Evolutionary conservation across 2,113 vertebrate genomes (phyloP), one percentile per base, ranked within the genome.

Genomic region (Glaucomys volans): DNA sequence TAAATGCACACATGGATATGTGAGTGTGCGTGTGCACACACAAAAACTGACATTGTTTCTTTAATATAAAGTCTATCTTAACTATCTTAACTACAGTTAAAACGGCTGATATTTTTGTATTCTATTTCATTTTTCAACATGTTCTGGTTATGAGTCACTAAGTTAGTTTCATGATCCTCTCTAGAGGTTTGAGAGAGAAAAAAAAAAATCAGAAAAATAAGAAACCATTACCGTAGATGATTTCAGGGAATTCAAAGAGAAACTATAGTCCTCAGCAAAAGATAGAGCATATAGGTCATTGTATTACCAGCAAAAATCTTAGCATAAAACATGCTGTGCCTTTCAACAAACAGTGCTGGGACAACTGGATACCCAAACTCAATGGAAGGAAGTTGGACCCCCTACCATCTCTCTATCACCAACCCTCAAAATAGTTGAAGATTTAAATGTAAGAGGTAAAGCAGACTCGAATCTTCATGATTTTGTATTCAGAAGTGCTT

Each of bases 241-340:
- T 96, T 91, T 72, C 71, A 87, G n/a, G 44, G 40, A 24, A 94
- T 81, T 79, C 40, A 75, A 37, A 76, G 67, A 87, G 24, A 88
- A 71, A 95, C 8, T 10, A 17, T 18, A 47, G 2, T 26, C 4
- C 40, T 74, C 66, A 26, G 50, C 22, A 88, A 76, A 2, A 69
- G 40, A 84, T 44, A 92, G 1, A 62, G 5, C 4, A 9, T 35
- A 16, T 0, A 66, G 35, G 16, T n/a, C 62, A 64, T 1, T 28
- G 17, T 86, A 85, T 72, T 95, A 81, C 42, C 30, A 52, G 71
- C 4, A 87, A 62, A 94, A 94, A 71, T 13, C 20, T 67, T 91
- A 95, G n/a, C 42, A 30, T 59, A 62, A 90, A 67, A 90, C 18
- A 67, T 74, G 24, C 30, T 76, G 5, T 44, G 52, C 8, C 52